Conservation (phyloP, 2,888 invertebrate species). For the Scaptomyza parva region DNA sequence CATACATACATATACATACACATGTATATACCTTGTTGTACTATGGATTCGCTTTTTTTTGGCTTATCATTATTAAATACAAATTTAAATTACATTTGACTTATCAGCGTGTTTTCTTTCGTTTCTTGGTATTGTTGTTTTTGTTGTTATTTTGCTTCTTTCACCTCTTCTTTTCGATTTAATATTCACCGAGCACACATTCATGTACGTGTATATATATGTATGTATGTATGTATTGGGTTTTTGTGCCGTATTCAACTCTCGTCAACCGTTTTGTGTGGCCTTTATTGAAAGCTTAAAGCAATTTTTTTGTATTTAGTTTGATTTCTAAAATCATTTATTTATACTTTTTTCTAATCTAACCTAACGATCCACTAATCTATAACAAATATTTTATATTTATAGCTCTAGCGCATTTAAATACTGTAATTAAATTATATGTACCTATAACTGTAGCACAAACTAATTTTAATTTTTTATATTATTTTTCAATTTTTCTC, state of each 20-base stretch:
- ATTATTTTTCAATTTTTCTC: too few species aligned
- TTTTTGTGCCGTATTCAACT: background rate
- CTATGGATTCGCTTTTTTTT: background rate
- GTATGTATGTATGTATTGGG: background rate
- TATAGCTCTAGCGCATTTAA: conserved; percentile 6
- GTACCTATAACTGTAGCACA: background rate
- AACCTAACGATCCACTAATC: conserved; percentile 41
- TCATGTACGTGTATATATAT: background rate
- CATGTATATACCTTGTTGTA: background rate
- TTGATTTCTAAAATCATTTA: background rate
- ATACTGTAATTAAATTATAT: conserved; percentile 25
- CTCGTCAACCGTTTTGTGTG: conserved; percentile 15
- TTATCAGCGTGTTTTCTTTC: conserved; percentile 68
- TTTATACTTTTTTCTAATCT: conserved; percentile 27
- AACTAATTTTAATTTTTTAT: too few species aligned
- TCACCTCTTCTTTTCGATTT: conserved; percentile 59
- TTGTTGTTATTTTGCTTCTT: conserved; percentile 36
- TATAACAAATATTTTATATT: conserved; percentile 27
- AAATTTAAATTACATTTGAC: conserved; percentile 79
- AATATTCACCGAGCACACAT: conserved; percentile 6
- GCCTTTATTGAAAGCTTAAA: conserved; percentile 14
- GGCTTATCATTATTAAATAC: conserved; percentile 76
- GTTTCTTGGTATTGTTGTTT: conserved; percentile 35
- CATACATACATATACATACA: conserved; percentile 10
- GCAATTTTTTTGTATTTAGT: conserved; percentile 3